Base-by-base conservation (phyloP, 1,140 invertebrate species). In the Trichoplusia ni region DNA sequence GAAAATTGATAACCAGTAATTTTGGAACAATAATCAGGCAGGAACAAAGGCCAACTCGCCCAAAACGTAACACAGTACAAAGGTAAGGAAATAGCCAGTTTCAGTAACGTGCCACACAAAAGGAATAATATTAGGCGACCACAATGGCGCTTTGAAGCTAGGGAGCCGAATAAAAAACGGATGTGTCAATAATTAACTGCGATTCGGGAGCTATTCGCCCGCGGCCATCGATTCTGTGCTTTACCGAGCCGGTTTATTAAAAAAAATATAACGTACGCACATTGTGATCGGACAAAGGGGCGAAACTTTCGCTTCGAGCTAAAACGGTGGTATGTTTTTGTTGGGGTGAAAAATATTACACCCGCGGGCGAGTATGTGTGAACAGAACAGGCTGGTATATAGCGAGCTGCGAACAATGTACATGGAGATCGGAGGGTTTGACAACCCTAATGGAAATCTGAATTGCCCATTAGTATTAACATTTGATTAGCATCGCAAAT, bases 141-240 rank as follows among this genome's bases (percentile, higher is more conserved):
- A 85, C 82, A 83, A 82, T 79, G 72, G 71, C 49, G 64, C 71
- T 73, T 73, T 75, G 53, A 71, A 40, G 63, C 64, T 27, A 53
- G 59, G 62, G 53, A 69, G 56, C 62, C 67, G 77, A 66, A 76
- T 77, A 85, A 86, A 86, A 89, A 86, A 84, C 81, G 86, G 86
- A 89, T 86, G 86, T 86, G 86, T 89, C 84, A 84, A 89, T 89
- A 89, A 89, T 89, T 89, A 86, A 86, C 84, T 77, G 79, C 79
- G 85, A 82, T 84, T 86, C 84, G 73, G 75, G 81, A 69, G 76
- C 73, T 56, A 56, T 71, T 70, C 71, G 82, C 86, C 83, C 73
- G 71, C 75, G 85, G 86, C 79, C 78, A 81, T 81, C 82, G 81
- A 81, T 72, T 75, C 75, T 69, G 70, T 40, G 67, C 58, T 75